phyloP scores from a whole-genome alignment of 2,888 invertebrate species.

The Protodeltote pygarga region DNA sequence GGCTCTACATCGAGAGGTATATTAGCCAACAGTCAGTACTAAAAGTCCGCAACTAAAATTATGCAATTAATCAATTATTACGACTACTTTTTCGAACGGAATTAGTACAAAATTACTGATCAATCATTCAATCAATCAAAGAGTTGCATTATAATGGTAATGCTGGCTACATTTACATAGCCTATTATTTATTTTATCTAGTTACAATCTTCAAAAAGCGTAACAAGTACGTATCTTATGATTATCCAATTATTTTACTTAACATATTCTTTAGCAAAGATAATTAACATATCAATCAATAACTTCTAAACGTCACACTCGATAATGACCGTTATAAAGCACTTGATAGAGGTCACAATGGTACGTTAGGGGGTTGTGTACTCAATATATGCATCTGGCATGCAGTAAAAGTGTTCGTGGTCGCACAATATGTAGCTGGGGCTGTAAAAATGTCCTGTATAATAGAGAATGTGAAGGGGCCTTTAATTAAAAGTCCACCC shows the following conservation, averaged over 20 bases:
- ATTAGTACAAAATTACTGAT: conserved; percentile 25
- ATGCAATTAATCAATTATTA: conserved; percentile 31
- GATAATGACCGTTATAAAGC: conserved; percentile 1
- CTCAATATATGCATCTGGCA: conserved; percentile 17
- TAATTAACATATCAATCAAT: conserved; percentile 40
- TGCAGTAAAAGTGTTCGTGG: conserved; percentile 33
- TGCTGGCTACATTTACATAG: conserved; percentile 1
- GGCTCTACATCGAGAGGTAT: no score
- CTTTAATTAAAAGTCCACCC: conserved; percentile 84
- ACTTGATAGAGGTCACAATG: conserved; percentile 14
- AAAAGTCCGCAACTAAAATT: no score
- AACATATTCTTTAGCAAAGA: conserved; percentile 27
- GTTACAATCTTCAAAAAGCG: conserved; percentile 15
- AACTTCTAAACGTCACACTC: not conserved
- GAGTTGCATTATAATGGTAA: conserved; percentile 5
- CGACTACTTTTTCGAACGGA: conserved; percentile 1
- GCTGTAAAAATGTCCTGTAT: conserved; percentile 78
- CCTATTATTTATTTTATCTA: conserved; percentile 13
- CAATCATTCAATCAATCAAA: conserved; percentile 27
- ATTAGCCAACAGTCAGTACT: no score
- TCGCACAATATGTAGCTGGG: conserved; percentile 54
- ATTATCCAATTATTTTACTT: conserved; percentile 20
- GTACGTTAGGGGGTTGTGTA: conserved; percentile 4
- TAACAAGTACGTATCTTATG: conserved; percentile 11
- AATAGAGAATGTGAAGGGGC: conserved; percentile 76